Conservation (phyloP, 1,140 invertebrate species). For the Plodia interpunctella region DNA sequence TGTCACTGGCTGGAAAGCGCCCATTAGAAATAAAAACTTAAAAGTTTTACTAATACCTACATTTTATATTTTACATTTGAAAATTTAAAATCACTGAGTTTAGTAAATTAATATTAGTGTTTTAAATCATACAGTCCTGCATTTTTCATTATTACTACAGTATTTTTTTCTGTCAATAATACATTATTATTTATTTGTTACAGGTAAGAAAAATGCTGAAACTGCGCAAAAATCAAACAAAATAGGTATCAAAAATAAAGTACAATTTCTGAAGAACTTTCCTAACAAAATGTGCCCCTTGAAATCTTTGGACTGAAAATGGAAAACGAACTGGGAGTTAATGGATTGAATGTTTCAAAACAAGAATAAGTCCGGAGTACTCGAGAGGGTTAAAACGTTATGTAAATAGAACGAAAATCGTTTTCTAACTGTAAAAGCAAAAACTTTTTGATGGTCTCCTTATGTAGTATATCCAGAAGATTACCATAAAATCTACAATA, state of each 20-base stretch:
- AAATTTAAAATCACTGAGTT: too few relatives aligned
- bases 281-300: background rate
- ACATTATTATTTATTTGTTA: slow-evolving; percentile 19
- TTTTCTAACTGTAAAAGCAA: slow-evolving; percentile 46
- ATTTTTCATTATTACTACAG: slow-evolving; percentile 1
- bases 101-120: too few relatives aligned
- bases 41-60: too few relatives aligned
- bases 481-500: slow-evolving; percentile 5
- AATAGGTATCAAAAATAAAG: background rate
- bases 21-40: slow-evolving; percentile 32
- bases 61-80: too few relatives aligned
- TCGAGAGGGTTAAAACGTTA: slow-evolving; percentile 45
- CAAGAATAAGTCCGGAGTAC: slow-evolving; percentile 39
- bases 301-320: slow-evolving; percentile 15
- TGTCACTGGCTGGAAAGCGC: slow-evolving; percentile 38
- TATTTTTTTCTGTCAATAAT: background rate
- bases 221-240: background rate
- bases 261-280: background rate
- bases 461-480: slow-evolving; percentile 31
- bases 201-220: slow-evolving; percentile 22
- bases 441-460: slow-evolving; percentile 46
- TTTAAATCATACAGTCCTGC: too few relatives aligned
- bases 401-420: slow-evolving; percentile 52
- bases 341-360: slow-evolving; percentile 46
- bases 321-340: slow-evolving; percentile 30